These are phyloP conservation scores for Halictus ligatus DNA, from an alignment of 2,888 invertebrate species.

Conservation along the genomic window DNA sequence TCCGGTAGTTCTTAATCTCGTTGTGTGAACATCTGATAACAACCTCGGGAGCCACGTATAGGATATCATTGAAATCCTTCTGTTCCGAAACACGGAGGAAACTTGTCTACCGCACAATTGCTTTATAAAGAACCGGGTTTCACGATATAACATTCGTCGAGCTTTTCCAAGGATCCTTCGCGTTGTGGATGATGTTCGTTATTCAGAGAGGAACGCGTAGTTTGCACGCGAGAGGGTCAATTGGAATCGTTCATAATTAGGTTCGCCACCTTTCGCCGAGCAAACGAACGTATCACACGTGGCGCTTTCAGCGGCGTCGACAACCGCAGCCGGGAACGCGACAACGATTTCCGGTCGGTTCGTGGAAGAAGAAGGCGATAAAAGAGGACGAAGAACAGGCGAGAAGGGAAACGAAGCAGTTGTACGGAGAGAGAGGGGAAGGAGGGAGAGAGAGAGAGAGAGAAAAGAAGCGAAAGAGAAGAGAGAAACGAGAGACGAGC, in stretches of 20 bases:
- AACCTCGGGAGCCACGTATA: background rate
- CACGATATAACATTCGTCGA: background rate
- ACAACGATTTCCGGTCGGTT: slow-evolving; percentile 69
- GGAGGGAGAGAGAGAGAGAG: slow-evolving; percentile 35
- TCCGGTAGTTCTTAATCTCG: background rate
- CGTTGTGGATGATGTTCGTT: background rate
- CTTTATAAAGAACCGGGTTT: background rate
- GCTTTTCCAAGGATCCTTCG: background rate
- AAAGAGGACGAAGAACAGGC: slow-evolving; percentile 37
- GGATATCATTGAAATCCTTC: background rate
- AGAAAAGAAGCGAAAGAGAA: slow-evolving; percentile 48
- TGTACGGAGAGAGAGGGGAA: slow-evolving; percentile 59
- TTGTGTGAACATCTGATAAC: background rate
- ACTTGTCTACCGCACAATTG: background rate
- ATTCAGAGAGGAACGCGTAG: background rate
- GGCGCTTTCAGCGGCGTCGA: slow-evolving; percentile 57
- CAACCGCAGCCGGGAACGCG: slow-evolving; percentile 52
- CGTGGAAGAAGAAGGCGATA: slow-evolving; percentile 65
- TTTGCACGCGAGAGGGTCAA: background rate
- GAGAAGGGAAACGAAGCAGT: slow-evolving; percentile 30
- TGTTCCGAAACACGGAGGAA: background rate
- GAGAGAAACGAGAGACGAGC: slow-evolving; percentile 13
- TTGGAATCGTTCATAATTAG: slow-evolving; percentile 36
- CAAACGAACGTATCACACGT: slow-evolving; percentile 46
- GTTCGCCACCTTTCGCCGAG: slow-evolving; percentile 40